phyloP scores from a whole-genome alignment of 2,888 invertebrate species.

The Lymantria monacha region DNA sequence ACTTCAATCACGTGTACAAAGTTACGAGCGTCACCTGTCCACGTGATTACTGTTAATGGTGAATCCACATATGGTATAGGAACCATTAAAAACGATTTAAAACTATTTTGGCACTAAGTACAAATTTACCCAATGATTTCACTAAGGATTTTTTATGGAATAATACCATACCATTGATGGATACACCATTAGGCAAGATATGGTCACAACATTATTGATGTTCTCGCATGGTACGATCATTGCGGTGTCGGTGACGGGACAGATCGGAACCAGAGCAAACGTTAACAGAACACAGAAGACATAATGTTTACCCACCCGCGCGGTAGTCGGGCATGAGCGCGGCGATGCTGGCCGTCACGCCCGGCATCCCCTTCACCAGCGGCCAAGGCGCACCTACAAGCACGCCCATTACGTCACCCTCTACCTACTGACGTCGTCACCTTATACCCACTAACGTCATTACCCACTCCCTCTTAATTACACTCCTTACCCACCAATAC shows the following conservation, averaged over 20 bases:
- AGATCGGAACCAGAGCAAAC: constrained; percentile 54
- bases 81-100: background rate
- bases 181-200: background rate
- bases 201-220: background rate
- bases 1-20: background rate
- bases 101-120: background rate
- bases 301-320: constrained; percentile 83
- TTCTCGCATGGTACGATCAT: background rate
- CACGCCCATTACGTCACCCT: constrained; percentile 29
- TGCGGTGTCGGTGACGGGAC: background rate
- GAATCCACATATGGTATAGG: background rate
- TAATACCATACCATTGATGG: background rate
- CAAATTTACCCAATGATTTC: background rate
- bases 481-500: too few species aligned
- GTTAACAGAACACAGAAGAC: constrained; percentile 50
- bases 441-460: background rate
- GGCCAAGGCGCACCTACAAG: constrained; percentile 62
- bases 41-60: background rate
- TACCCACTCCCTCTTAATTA: background rate
- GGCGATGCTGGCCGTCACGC: constrained; percentile 77
- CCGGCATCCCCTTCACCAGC: constrained; percentile 77
- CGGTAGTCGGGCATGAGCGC: constrained; percentile 87
- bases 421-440: constrained; percentile 8
- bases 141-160: too few species aligned
- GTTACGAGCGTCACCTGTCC: background rate